Base-by-base conservation (phyloP, 2,888 invertebrate genomes). In the Cordylochernes scorpioides region DNA sequence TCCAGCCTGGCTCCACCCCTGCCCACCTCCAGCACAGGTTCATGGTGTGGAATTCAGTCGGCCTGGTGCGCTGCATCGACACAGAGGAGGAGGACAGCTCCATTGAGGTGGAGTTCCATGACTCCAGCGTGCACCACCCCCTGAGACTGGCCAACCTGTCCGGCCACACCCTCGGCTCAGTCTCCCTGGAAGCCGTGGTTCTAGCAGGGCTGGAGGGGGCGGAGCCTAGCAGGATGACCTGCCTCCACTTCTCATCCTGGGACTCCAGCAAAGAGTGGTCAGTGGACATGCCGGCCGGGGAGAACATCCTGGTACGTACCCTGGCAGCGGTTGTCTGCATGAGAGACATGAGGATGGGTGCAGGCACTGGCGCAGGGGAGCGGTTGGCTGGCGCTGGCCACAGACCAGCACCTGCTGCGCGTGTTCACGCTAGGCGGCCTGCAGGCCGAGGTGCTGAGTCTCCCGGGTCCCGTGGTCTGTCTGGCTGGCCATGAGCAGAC, bases 101-200 rank as follows among this genome's bases (percentile, higher is more conserved):
- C 1, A 77, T 94, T 29, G 86, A 88, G 50, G 73, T 91, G 1
- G 86, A 88, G 52, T 97, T 94, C 53, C 88, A 91, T 45, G 86
- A 97, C 54, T 64, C 71, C 0, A 65, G 69, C 28, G 58, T 77
- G 8, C 86, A 94, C 50, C 82, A 82, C 48, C 68, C 77, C 14
- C 66, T 94, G 50, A 77, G 82, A 49, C 61, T 94, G 39, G 68
- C 68, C 45, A 94, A 97, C 57, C 69, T 68, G 46, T 57, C 69
- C 22, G 68, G 69, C 38, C 82, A 86, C 54, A 69, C 68, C 2
- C 67, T 94, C 65, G 91, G 78, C 7, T 71, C 77, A 34, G 53
- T 97, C 30, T 80, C 82, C 5, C 57, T 63, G 2, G 64, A 71
- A 34, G 78, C 73, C 6, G 56, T 88, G 3, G 71, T 71, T 1